Percentiles rank a stretch among this genome's conserved stretches.
Conservation (phyloP, 2,797 vertebrate species). For the Rhincodon typus region DNA sequence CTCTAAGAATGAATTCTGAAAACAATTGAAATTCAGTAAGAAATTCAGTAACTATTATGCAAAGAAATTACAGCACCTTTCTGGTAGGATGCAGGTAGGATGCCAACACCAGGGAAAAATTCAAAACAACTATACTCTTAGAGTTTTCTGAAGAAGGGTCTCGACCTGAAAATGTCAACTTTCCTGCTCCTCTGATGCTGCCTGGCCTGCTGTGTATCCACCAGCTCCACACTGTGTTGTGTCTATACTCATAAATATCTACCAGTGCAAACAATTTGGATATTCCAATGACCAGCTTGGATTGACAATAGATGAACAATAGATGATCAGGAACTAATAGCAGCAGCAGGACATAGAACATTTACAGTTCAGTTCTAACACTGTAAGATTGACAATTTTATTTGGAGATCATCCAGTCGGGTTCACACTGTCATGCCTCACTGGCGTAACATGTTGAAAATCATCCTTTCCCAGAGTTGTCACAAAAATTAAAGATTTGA, state of each 20-base stretch:
- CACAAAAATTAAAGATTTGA: too few relatives aligned
- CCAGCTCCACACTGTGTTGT: too few relatives aligned
- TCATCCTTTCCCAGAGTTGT: too few relatives aligned
- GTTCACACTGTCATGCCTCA: not conserved
- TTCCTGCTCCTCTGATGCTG: too few relatives aligned
- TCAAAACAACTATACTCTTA: not conserved
- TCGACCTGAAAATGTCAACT: too few relatives aligned
- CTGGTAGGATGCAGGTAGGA: not conserved
- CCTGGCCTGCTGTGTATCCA: too few relatives aligned
- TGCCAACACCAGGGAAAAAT: not conserved
- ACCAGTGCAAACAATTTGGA: not conserved
- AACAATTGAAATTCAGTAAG: not conserved
- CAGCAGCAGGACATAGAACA: not conserved
- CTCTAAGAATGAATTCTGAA: not conserved
- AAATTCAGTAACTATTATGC: not conserved
- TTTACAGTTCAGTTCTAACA: not conserved
- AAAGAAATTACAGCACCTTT: not conserved
- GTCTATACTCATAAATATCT: not conserved
- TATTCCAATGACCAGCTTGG: not conserved
- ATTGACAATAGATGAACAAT: not conserved
- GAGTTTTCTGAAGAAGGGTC: too few relatives aligned
- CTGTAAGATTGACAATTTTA: not conserved
- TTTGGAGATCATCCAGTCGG: not conserved
- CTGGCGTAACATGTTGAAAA: too few relatives aligned
- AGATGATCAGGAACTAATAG: not conserved